Base-by-base conservation (phyloP, 2,113 vertebrate genomes). In the Ceyx margarethae region DNA sequence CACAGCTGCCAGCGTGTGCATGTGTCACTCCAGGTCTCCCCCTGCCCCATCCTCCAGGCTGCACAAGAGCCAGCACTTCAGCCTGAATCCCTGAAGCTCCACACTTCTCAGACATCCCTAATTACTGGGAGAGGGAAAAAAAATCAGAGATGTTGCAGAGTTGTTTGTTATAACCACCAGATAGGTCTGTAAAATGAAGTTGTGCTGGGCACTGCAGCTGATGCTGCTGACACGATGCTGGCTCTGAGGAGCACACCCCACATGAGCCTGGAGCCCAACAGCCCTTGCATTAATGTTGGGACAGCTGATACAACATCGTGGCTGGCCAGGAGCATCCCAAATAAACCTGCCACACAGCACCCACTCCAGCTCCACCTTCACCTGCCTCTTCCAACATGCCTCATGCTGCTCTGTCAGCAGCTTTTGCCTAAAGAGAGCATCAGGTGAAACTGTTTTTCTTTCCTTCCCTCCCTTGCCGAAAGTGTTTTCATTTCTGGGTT, bases 361-460 rank as follows among this genome's bases (percentile, higher is more conserved):
- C 45, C 1, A 1, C 56, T 33, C 60, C 78, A 65, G 35, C 31
- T 25, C 54, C 53, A 74, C 76, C 46, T 85, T 90, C 12, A 57
- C 79, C 81, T 73, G 69, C n/a, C 54, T 25, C 21, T 54, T 69
- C 67, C 87, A 21, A 18, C 0, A 20, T 19, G 19, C 71, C 18
- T 0, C 66, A 21, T 0, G 0, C 67, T 25, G 83, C 76, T 56
- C 65, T 5, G 17, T 26, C 92, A 80, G 84, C 88, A 73, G 66
- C 81, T 81, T 78, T 13, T 1, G 4, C 65, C 48, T 61, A 9
- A 40, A 48, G 51, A 56, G 48, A 95, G 64, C 84, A 58, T 74
- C 89, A 95, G 89, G 94, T 93, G 81, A 77, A 80, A 61, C 19
- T 78, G 87, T 50, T 95, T 93, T 83, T 78, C 85, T 81, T 92